A percentile compares a stretch with the other conserved stretches of the same genome.
Evolutionary conservation across 2,113 vertebrate genomes (phyloP).

Genomic region (Corythaeola cristata): DNA sequence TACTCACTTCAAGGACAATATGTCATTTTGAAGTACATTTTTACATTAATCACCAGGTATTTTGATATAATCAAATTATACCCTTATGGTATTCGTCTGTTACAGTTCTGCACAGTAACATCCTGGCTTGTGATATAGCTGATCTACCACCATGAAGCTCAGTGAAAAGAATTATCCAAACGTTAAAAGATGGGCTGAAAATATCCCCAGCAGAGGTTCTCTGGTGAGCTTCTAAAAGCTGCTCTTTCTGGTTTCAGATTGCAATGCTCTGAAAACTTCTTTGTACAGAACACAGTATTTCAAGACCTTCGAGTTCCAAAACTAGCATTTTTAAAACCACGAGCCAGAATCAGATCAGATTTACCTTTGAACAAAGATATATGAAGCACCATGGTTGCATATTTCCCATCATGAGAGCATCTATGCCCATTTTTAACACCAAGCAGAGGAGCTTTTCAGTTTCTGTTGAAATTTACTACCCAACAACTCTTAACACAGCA

Average conservation of each 20-base stretch:
- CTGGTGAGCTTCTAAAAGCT: neutral
- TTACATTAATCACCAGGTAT: neutral
- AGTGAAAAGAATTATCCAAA: neutral
- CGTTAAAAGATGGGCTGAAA: neutral
- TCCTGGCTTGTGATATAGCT: neutral
- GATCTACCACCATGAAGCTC: neutral
- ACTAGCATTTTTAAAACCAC: neutral
- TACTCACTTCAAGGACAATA: neutral
- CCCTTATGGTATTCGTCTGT: neutral
- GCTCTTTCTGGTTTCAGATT: neutral
- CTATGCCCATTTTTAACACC: neutral
- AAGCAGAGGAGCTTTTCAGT: neutral
- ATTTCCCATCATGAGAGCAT: neutral
- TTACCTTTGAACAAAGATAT: neutral
- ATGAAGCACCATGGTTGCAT: neutral
- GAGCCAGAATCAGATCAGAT: neutral
- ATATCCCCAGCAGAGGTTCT: neutral
- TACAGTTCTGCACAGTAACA: neutral
- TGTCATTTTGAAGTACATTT: neutral
- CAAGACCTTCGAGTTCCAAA: neutral
- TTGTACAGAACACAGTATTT: neutral
- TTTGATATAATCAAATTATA: neutral
- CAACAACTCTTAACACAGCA: neutral
- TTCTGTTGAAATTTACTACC: neutral
- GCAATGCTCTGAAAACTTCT: neutral